Base-by-base conservation (phyloP, 2,113 vertebrate genomes). In the Prietella phreatophila region DNA sequence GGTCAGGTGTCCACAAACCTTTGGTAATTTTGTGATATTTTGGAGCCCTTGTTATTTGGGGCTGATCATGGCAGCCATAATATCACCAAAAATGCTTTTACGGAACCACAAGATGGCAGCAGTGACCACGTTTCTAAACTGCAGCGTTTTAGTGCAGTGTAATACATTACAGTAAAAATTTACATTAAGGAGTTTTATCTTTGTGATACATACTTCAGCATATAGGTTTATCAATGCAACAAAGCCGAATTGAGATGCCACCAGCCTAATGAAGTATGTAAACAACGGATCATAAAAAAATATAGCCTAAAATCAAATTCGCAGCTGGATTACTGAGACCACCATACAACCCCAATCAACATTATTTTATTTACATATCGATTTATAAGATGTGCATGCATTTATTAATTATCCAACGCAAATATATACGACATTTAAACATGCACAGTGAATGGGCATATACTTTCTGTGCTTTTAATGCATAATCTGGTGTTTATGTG, bases 31-130 rank as follows among this genome's bases (percentile, higher is more conserved):
- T 65, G 61, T 65, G 61, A 65, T 65, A n/a, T n/a, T 27, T 63
- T 27, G 9, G 25, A 63, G 22, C 22, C 6, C 19, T 67, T 67
- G 27, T 67, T 67, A 30, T 67, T 30, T n/a, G 13, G 1, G 14
- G 11, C 58, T 60, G 5, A 7, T 60, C 58, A 60, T 22, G 6
- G 58, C 55, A 55, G 11, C 14, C n/a, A 33, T 27, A 33, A 30
- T 33, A 17, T 33, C 30, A 71, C 5, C 14, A 19, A 33, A 76
- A 36, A 81, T 81, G 15, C 30, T 83, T 61, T 73, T 10, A 83
- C 36, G 27, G 1, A 56, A 50, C 56, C 86, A 78, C 69, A 63
- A 83, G 86, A 83, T 71, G 86, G 86, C 69, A 63, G 56, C 58
- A 84, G 36, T 58, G 86, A 47, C 63, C 36, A 42, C 5, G 15